Evolutionary conservation across 2,113 vertebrate genomes (phyloP).

Genomic region (Machaerirhynchus nigripectus): DNA sequence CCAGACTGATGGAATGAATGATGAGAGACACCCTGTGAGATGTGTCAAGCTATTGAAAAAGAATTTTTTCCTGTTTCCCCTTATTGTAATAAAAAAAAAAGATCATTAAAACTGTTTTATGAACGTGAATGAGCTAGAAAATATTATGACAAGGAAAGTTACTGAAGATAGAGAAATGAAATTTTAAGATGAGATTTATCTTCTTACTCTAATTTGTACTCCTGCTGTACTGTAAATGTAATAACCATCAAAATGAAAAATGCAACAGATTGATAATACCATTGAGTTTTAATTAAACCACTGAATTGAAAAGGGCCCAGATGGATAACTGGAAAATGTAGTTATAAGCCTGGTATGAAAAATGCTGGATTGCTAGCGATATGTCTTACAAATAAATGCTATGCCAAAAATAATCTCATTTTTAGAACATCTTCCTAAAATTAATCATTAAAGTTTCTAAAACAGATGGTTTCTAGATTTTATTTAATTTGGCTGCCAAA

Average conservation of each 20-base stretch:
- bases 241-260: slow-evolving; percentile 84
- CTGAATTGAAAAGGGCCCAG: slow-evolving; percentile 83
- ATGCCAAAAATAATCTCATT: slow-evolving; percentile 72
- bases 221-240: slow-evolving; percentile 80
- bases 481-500: slow-evolving; percentile 68
- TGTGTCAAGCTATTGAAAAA: slow-evolving; percentile 29
- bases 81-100: slow-evolving; percentile 65
- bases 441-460: slow-evolving; percentile 76
- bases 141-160: slow-evolving; percentile 69
- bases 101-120: slow-evolving; percentile 67
- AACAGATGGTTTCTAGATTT: slow-evolving; percentile 77
- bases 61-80: not conserved
- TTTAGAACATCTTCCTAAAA: slow-evolving; percentile 73
- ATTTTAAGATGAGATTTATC: slow-evolving; percentile 75
- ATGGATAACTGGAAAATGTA: slow-evolving; percentile 81
- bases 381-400: slow-evolving; percentile 70
- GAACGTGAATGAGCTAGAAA: slow-evolving; percentile 71
- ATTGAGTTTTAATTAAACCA: slow-evolving; percentile 85
- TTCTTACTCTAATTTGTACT: slow-evolving; percentile 79
- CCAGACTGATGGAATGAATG: slow-evolving; percentile 4
- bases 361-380: slow-evolving; percentile 68
- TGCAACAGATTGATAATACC: slow-evolving; percentile 85
- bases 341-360: slow-evolving; percentile 77
- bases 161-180: slow-evolving; percentile 74
- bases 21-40: slow-evolving; percentile 18